Percentiles rank a stretch among this genome's conserved stretches.
Conservation (phyloP, 2,113 vertebrate species). For the Calidris pygmaea region DNA sequence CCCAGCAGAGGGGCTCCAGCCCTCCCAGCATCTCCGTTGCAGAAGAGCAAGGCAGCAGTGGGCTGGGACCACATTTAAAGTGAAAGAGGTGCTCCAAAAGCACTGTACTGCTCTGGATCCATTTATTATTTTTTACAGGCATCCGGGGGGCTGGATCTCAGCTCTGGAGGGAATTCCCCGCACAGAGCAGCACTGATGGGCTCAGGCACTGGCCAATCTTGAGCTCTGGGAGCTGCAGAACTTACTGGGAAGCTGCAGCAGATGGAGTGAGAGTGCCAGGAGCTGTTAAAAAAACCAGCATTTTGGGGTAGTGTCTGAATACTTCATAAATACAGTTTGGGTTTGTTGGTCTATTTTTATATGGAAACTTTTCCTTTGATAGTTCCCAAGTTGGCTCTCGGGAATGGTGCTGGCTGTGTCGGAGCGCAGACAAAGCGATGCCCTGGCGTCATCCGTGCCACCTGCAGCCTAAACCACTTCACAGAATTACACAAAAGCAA, state of each 20-base stretch:
- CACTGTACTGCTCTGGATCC: neutral
- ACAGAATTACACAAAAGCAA: neutral
- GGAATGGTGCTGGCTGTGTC: neutral
- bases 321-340: neutral
- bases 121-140: neutral
- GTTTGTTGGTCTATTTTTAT: neutral
- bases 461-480: neutral
- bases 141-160: neutral
- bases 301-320: neutral
- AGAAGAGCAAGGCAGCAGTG: neutral
- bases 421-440: neutral
- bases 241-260: neutral
- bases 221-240: neutral
- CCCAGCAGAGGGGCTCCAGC: neutral
- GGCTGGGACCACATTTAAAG: fast-evolving
- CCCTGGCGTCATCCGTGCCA: neutral
- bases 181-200: fast-evolving
- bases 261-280: neutral
- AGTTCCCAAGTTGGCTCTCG: fast-evolving
- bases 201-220: neutral
- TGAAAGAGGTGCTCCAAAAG: neutral
- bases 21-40: neutral
- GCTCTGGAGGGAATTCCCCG: neutral
- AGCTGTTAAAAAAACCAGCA: neutral
- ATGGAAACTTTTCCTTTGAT: neutral